Evolutionary conservation across 2,113 vertebrate genomes (phyloP).

Genomic region (Actenoides hombroni): DNA sequence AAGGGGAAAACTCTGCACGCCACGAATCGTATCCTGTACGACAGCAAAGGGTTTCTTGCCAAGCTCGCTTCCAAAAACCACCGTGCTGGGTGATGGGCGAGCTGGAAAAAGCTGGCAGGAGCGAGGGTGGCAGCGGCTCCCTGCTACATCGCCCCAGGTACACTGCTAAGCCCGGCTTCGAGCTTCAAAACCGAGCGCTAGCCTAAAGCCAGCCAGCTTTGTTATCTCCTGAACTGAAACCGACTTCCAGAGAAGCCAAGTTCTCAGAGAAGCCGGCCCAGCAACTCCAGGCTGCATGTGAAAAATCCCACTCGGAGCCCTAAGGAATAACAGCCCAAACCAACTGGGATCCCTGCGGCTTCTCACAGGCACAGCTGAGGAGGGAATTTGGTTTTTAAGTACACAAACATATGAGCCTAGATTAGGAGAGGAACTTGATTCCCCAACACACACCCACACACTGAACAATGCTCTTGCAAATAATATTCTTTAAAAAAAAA

Average conservation of each 20-base stretch:
- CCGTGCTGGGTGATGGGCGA: rapidly evolving
- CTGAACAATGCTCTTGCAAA: neutral
- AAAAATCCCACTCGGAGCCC: neutral
- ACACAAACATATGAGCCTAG: neutral
- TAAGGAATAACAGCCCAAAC: slow-evolving; percentile 28
- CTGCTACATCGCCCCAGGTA: neutral
- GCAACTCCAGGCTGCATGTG: neutral
- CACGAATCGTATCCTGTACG: rapidly evolving
- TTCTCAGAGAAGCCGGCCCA: neutral
- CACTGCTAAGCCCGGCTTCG: neutral
- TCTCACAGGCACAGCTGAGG: neutral
- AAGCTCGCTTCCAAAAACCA: neutral
- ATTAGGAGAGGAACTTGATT: neutral
- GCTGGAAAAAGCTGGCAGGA: neutral
- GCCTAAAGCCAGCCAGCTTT: neutral
- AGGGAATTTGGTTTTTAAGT: neutral
- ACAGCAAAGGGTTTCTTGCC: neutral
- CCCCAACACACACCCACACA: neutral
- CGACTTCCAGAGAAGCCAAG: neutral
- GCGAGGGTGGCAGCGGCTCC: neutral
- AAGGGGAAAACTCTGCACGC: rapidly evolving
- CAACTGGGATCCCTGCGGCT: slow-evolving; percentile 5
- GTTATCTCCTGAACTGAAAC: neutral
- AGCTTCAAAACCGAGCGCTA: neutral
- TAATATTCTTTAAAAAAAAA: neutral